A percentile compares a stretch with the other conserved stretches of the same genome.
These are phyloP conservation scores for Drosophila neotestacea DNA, from an alignment of 2,888 invertebrate genomes.

Conservation along the genomic window DNA sequence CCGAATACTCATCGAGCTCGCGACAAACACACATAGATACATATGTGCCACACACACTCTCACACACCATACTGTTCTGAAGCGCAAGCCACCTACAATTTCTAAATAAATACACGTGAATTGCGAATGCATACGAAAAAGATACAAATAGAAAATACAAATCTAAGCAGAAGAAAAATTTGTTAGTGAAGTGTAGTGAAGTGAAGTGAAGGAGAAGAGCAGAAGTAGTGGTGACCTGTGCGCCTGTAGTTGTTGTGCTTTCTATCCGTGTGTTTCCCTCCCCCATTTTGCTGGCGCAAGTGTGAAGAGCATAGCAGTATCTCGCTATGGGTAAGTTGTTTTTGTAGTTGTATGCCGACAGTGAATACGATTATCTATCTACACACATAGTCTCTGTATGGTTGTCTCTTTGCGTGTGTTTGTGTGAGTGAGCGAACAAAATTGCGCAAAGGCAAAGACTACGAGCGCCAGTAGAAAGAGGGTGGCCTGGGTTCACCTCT, in stretches of 20 bases:
- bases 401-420: slow-evolving; percentile 26
- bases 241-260: slow-evolving; percentile 59
- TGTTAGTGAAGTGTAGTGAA: slow-evolving; percentile 45
- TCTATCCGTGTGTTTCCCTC: slow-evolving; percentile 66
- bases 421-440: slow-evolving; percentile 53
- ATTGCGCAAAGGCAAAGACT: slow-evolving; percentile 71
- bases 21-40: slow-evolving; percentile 40
- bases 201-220: slow-evolving; percentile 64
- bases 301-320: slow-evolving; percentile 77
- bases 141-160: slow-evolving; percentile 77
- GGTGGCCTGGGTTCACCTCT: slow-evolving; percentile 54
- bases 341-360: slow-evolving; percentile 66
- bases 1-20: slow-evolving; percentile 46
- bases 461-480: slow-evolving; percentile 62
- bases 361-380: slow-evolving; percentile 38
- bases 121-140: slow-evolving; percentile 76
- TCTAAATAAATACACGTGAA: slow-evolving; percentile 62
- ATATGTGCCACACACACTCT: slow-evolving; percentile 27
- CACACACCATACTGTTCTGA: slow-evolving; percentile 34
- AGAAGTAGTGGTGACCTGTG: slow-evolving; percentile 79
- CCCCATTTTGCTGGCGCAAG: slow-evolving; percentile 78
- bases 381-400: slow-evolving; percentile 23
- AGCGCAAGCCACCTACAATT: slow-evolving; percentile 51
- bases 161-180: slow-evolving; percentile 69
- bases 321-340: slow-evolving; percentile 75